Base-by-base conservation (phyloP, 2,888 invertebrate genomes). In the Apeira syringaria region DNA sequence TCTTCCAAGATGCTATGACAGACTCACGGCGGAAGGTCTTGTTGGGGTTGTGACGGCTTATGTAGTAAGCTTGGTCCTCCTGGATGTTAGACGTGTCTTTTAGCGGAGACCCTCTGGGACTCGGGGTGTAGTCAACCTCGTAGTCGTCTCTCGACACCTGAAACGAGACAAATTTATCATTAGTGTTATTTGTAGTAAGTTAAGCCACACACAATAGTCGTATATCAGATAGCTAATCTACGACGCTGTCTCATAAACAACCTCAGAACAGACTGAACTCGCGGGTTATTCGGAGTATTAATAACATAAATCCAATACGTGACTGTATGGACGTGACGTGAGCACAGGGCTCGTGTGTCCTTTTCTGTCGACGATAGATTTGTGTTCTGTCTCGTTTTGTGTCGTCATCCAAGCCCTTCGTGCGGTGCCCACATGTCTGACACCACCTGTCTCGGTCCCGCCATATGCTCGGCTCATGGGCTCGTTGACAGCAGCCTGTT, bases 1-100 rank as follows among this genome's bases (percentile, higher is more conserved):
- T 85, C 54, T 83, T 89, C 90, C 90, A 90, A 0, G 90, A 90
- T 13, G 90, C 90, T 11, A 90, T 90, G 20, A 90, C 88, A 1
- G 89, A 84, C 58, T 90, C 90, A 5, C 90, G 68, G 1, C 90
- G 78, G 67, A 88, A 90, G 17, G 88, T 89, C 64, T 80, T 88
- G 66, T 89, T 89, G 0, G 89, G 89, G 47, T 89, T 89, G 66
- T 88, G 88, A n/a, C 89, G 80, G 61, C 88, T 89, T 61, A 89
- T 86, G 64, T 74, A 76, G 65, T 78, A 88, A 1, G 78, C 65
- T 30, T 73, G 74, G 34, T 87, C 84, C 18, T 88, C 85, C 31
- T 83, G 86, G 46, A 87, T 75, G 65, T 88, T 89, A 22, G 89
- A 82, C 5, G 87, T 87, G 46, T 89, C 89, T 59, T 89, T 89